Conservation (phyloP, 2,888 invertebrate genomes). For the Cremastinae sp. region DNA sequence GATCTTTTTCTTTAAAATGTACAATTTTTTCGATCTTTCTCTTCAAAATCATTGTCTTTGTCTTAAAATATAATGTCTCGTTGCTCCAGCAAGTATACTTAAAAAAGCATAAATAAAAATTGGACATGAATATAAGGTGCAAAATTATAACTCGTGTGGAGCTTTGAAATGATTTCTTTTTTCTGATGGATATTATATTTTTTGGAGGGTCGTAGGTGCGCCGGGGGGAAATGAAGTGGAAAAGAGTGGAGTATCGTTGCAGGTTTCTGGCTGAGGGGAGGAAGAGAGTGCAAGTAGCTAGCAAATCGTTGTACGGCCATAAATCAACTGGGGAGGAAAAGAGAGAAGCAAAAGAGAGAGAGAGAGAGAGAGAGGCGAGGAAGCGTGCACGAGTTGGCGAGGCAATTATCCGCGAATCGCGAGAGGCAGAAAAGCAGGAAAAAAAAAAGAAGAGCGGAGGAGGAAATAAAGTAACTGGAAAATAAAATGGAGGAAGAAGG, state of each 20-base stretch:
- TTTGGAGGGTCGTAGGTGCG: conserved; percentile 61
- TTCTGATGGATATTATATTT: no score
- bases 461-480: no score
- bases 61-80: no score
- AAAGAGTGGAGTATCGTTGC: conserved; percentile 26
- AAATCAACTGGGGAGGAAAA: conserved; percentile 59
- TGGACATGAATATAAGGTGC: no score
- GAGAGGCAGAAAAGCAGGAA: conserved; percentile 61
- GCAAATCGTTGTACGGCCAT: conserved; percentile 61
- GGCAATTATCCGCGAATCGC: conserved; percentile 77
- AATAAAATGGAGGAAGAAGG: conserved; percentile 37
- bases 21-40: no score
- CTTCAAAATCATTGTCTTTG: no score
- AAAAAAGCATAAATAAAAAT: no score
- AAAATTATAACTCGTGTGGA: no score
- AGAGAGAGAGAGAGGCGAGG: conserved; percentile 50
- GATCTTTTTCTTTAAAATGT: no score
- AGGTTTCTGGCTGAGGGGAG: conserved; percentile 3
- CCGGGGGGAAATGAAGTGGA: conserved; percentile 56
- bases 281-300: conserved; percentile 54
- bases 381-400: conserved; percentile 68
- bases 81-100: no score
- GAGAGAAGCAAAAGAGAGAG: conserved; percentile 25
- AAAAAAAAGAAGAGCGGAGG: conserved; percentile 45
- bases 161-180: no score